Percentiles rank a stretch among this genome's conserved stretches.
Conservation (phyloP, 2,113 vertebrate genomes). For the Phocoena phocoena region DNA sequence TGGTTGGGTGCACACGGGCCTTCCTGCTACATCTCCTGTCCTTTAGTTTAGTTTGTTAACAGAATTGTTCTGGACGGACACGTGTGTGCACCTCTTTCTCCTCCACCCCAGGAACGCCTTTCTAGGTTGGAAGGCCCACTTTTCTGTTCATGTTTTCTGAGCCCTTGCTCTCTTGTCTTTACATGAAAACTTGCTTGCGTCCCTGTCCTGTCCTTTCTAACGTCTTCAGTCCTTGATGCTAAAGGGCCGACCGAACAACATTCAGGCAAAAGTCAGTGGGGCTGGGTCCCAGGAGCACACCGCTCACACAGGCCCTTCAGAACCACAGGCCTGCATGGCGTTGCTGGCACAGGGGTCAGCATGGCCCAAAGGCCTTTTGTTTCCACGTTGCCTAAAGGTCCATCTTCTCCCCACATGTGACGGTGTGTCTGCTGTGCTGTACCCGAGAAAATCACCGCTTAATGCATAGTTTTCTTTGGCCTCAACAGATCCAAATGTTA, state of each 20-base stretch:
- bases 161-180: neutral
- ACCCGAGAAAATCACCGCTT: neutral
- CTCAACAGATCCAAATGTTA: neutral
- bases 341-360: neutral
- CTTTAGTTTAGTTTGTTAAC: neutral
- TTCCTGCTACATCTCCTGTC: rapidly evolving
- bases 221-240: neutral
- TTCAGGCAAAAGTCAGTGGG: neutral
- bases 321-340: neutral
- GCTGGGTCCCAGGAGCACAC: neutral
- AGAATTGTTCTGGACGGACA: rapidly evolving
- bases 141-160: neutral
- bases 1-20: rapidly evolving
- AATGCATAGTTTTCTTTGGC: neutral
- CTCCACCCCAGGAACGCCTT: no score
- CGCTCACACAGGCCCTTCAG: no score
- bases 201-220: neutral
- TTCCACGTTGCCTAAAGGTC: neutral
- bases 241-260: rapidly evolving
- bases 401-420: neutral
- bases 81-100: neutral
- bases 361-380: neutral
- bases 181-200: neutral
- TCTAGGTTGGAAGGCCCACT: neutral
- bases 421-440: neutral